These are phyloP conservation scores for Euplagia quadripunctaria DNA, from an alignment of 2,888 invertebrate genomes.

Conservation along the genomic window DNA sequence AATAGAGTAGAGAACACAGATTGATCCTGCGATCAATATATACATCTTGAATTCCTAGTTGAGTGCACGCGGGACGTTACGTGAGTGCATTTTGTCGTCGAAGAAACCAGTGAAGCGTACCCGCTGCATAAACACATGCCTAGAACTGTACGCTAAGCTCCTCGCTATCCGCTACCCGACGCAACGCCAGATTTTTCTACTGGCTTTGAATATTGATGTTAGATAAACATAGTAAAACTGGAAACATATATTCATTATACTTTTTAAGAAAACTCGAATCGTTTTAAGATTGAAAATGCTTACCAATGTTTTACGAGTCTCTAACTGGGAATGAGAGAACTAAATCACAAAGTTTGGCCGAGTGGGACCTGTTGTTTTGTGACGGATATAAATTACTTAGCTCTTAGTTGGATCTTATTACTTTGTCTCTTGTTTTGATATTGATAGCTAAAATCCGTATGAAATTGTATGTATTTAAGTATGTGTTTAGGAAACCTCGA, in stretches of 20 bases:
- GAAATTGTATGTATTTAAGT: background rate
- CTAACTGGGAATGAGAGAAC: conserved; percentile 44
- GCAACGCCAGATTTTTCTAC: conserved; percentile 71
- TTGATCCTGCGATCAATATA: conserved; percentile 76
- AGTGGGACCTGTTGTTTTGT: conserved; percentile 45
- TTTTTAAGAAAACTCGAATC: conserved; percentile 51
- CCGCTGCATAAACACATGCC: conserved; percentile 75
- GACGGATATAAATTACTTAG: conserved; percentile 47
- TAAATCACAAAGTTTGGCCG: conserved; percentile 50
- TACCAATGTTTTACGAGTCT: conserved; percentile 48
- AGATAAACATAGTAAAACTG: conserved; percentile 62
- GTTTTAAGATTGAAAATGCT: conserved; percentile 49
- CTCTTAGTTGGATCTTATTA: conserved; percentile 30
- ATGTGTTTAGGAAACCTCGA: conserved; percentile 7
- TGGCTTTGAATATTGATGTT: conserved; percentile 78
- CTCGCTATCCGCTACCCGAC: conserved; percentile 40
- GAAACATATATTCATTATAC: conserved; percentile 51
- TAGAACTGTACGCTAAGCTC: conserved; percentile 64
- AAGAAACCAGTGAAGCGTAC: conserved; percentile 76
- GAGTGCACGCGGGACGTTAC: conserved; percentile 71
- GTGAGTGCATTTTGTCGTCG: conserved; percentile 86
- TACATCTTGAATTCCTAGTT: conserved; percentile 73
- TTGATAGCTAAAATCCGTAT: conserved; percentile 20
- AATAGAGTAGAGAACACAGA: conserved; percentile 54
- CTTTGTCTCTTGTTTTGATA: conserved; percentile 29